phyloP scores from a whole-genome alignment of 2,113 vertebrate genomes.

The Oxygymnocypris stewartii region DNA sequence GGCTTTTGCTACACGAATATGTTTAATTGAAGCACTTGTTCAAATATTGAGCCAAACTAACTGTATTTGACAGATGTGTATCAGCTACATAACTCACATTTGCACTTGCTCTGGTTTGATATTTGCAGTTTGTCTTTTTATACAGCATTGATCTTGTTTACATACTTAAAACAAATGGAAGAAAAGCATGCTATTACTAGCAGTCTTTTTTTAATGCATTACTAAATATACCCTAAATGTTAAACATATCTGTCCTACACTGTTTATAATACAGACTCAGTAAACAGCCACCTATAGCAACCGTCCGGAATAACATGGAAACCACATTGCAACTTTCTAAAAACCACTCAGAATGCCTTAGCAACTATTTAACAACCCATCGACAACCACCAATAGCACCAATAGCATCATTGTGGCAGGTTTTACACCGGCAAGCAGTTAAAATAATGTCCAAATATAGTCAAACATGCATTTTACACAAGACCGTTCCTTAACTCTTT shows the following conservation, averaged over 20 bases:
- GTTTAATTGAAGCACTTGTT: not conserved
- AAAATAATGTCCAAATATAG: not conserved
- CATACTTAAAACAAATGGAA: not conserved
- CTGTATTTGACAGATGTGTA: not conserved
- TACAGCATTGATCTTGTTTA: not conserved
- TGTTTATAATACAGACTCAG: not conserved
- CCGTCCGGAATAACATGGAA: not conserved
- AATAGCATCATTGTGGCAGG: not conserved
- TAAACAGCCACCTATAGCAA: not conserved
- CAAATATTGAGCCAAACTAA: not conserved
- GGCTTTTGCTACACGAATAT: not conserved
- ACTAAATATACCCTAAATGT: not conserved
- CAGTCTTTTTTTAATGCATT: not conserved
- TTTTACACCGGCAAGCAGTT: not conserved
- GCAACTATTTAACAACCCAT: not conserved
- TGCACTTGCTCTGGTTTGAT: not conserved
- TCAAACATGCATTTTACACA: not conserved
- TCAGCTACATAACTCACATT: not conserved
- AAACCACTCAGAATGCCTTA: not conserved
- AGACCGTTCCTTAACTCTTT: not conserved
- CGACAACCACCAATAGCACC: not conserved
- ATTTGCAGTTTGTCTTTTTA: not conserved
- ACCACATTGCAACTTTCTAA: not conserved
- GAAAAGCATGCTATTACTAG: not conserved
- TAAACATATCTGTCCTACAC: not conserved